These are phyloP conservation scores for Fulmarus glacialis DNA, from an alignment of 2,113 vertebrate species.

Conservation along the genomic window DNA sequence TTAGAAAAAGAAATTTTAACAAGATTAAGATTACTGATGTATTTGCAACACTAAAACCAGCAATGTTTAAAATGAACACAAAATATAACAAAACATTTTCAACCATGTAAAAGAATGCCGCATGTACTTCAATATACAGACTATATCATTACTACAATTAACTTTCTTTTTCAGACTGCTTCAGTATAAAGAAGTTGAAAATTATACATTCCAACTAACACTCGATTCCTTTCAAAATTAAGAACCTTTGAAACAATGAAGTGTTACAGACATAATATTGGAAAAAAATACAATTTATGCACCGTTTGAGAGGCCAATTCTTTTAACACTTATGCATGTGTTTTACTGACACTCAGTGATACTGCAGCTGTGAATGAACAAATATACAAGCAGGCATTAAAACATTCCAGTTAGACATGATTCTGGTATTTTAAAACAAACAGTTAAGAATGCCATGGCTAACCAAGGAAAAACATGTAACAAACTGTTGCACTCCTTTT, in stretches of 20 bases:
- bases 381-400: background rate
- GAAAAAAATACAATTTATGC: background rate
- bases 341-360: background rate
- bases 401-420: background rate
- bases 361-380: background rate
- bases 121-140: background rate
- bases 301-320: background rate
- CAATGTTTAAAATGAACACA: constrained; percentile 15
- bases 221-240: background rate
- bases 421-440: background rate
- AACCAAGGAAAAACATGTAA: background rate
- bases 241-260: background rate
- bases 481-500: background rate
- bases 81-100: background rate
- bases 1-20: constrained; percentile 15
- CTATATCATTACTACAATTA: background rate
- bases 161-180: background rate
- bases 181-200: constrained; percentile 7
- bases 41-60: constrained; percentile 13
- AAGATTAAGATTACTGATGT: background rate
- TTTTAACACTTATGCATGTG: background rate
- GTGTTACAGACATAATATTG: background rate
- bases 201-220: background rate
- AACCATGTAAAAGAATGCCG: background rate
- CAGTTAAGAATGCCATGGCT: background rate